Evolutionary conservation across 1,140 invertebrate genomes (phyloP).

Genomic region (Triops longicaudatus): DNA sequence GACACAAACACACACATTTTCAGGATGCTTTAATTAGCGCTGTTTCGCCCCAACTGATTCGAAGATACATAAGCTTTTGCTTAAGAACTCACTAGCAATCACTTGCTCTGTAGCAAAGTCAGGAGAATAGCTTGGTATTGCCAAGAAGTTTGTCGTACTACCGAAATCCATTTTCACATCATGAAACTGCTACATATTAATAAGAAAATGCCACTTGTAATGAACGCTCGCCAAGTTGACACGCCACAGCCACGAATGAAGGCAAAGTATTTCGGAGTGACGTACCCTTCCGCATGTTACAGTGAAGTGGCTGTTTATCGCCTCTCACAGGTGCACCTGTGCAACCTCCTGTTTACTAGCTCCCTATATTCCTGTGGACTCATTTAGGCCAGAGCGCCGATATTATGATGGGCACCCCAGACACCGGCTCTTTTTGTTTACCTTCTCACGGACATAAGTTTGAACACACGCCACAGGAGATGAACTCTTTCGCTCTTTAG

Average conservation of each 20-base stretch:
- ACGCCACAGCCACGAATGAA: background rate
- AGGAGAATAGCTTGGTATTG: background rate
- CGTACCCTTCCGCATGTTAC: background rate
- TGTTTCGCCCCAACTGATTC: too few relatives aligned
- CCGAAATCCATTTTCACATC: background rate
- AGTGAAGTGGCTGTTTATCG: background rate
- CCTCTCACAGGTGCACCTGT: constrained; percentile 5
- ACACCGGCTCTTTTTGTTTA: background rate
- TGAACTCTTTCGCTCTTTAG: too few relatives aligned
- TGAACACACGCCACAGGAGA: too few relatives aligned
- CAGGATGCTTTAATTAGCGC: too few relatives aligned
- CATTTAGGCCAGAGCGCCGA: background rate
- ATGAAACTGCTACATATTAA: background rate
- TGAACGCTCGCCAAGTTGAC: background rate
- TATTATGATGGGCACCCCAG: background rate
- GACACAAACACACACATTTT: background rate
- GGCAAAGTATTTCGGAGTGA: background rate
- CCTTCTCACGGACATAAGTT: background rate
- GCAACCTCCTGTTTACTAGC: background rate
- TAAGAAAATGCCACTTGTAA: background rate
- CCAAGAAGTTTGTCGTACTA: background rate
- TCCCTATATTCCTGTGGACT: background rate
- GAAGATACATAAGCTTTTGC: background rate
- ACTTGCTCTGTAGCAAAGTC: background rate
- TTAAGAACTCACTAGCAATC: background rate